phyloP scores from a whole-genome alignment of 1,140 invertebrate species.

The Apis laboriosa region DNA sequence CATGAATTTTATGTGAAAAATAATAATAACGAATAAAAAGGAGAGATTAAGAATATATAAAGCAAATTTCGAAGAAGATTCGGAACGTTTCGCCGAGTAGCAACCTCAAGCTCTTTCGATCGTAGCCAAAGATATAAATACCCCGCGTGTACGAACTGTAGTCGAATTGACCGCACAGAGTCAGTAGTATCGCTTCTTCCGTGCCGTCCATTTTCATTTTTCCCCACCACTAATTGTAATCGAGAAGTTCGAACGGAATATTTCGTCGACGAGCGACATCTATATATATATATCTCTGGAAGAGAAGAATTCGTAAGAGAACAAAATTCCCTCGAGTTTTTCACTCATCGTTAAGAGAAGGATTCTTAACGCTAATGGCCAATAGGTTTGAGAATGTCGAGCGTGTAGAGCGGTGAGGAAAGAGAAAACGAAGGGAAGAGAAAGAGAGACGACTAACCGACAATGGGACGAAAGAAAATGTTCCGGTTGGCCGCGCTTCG shows the following conservation, averaged over 20 bases:
- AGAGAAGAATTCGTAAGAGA: neutral
- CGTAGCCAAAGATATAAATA: slow-evolving; percentile 44
- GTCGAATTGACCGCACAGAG: slow-evolving; percentile 10
- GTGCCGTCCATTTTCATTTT: neutral
- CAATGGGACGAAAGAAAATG: slow-evolving; percentile 57
- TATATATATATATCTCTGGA: too few relatives aligned
- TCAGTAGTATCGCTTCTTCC: neutral
- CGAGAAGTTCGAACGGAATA: too few relatives aligned
- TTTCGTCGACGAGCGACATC: too few relatives aligned
- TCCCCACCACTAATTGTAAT: too few relatives aligned
- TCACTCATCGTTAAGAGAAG: slow-evolving; percentile 20
- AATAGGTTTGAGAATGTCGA: slow-evolving; percentile 42
- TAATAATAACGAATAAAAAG: neutral
- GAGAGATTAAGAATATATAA: too few relatives aligned
- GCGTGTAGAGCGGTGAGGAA: slow-evolving; percentile 1
- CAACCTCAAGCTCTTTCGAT: slow-evolving; percentile 15
- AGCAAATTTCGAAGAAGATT: neutral
- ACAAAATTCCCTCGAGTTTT: neutral
- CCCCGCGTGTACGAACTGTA: neutral
- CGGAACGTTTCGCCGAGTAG: neutral
- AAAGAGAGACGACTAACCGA: slow-evolving; percentile 50
- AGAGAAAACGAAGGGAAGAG: slow-evolving; percentile 24
- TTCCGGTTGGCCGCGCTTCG: slow-evolving; percentile 55
- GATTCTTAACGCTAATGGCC: slow-evolving; percentile 59
- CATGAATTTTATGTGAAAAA: neutral